phyloP scores from a whole-genome alignment of 2,113 vertebrate genomes.

The Hemicordylus capensis region DNA sequence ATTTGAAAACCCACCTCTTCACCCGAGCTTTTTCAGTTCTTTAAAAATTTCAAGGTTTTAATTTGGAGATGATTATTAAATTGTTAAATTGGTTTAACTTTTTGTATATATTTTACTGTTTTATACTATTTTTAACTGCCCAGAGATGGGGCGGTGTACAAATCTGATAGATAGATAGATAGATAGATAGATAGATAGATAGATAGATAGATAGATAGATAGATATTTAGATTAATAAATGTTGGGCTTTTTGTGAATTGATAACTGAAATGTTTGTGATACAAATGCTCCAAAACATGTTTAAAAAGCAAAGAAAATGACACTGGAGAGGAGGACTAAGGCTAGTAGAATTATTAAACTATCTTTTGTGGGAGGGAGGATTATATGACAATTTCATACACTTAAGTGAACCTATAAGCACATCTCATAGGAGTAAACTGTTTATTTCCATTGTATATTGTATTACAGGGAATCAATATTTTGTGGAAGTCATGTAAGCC shows the following conservation, averaged over 20 bases:
- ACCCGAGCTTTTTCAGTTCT: too few species aligned
- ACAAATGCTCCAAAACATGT: neutral
- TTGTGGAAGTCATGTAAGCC: constrained; percentile 59
- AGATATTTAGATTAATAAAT: too few species aligned
- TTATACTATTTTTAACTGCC: too few species aligned
- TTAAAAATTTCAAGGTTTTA: too few species aligned
- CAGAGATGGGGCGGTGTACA: too few species aligned
- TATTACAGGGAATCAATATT: constrained; percentile 58
- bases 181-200: too few species aligned
- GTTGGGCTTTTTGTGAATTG: neutral
- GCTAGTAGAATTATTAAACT: neutral
- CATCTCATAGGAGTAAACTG: constrained; percentile 65
- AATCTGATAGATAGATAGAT: too few species aligned
- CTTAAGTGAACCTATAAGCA: constrained; percentile 56
- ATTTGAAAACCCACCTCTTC: too few species aligned
- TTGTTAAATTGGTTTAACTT: too few species aligned
- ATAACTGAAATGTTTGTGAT: neutral
- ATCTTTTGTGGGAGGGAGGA: neutral
- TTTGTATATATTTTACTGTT: too few species aligned
- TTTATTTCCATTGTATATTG: constrained; percentile 65
- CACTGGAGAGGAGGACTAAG: neutral
- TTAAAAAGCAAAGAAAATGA: neutral
- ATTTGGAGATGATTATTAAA: too few species aligned
- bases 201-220: too few species aligned
- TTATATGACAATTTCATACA: constrained; percentile 59